phyloP scores from a whole-genome alignment of 2,888 invertebrate genomes.

The Ditula angustiorana region DNA sequence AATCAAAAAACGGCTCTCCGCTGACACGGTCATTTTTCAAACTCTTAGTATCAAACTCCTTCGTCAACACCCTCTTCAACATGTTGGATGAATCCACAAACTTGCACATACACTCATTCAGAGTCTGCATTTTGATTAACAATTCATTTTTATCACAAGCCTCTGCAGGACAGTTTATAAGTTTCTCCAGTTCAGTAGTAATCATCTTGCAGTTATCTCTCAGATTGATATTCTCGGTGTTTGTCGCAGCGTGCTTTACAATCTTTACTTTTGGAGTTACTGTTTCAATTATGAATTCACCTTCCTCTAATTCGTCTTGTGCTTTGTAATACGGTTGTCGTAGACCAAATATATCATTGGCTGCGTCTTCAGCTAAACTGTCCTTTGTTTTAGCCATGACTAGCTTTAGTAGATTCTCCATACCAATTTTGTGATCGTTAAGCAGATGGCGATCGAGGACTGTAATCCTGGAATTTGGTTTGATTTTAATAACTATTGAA shows the following conservation, averaged over 20 bases:
- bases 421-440: conserved; percentile 72
- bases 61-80: conserved; percentile 67
- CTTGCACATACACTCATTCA: conserved; percentile 76
- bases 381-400: conserved; percentile 78
- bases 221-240: conserved; percentile 68
- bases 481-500: background rate
- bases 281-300: conserved; percentile 73
- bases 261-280: conserved; percentile 70
- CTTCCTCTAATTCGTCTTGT: conserved; percentile 64
- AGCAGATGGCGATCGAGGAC: conserved; percentile 73
- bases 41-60: conserved; percentile 63
- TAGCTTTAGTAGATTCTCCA: conserved; percentile 70
- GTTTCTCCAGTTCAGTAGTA: conserved; percentile 61
- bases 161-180: conserved; percentile 55
- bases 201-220: conserved; percentile 59
- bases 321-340: conserved; percentile 68
- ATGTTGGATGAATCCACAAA: conserved; percentile 74
- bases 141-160: conserved; percentile 58
- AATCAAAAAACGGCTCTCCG: conserved; percentile 60
- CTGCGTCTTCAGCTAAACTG: conserved; percentile 59
- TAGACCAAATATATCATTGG: conserved; percentile 48
- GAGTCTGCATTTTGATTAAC: conserved; percentile 67
- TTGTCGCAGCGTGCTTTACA: conserved; percentile 65
- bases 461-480: conserved; percentile 66
- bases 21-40: conserved; percentile 50